Evolutionary conservation across 2,797 vertebrate species (phyloP), one percentile per base, ranked within the genome.

Genomic region (Melanotaenia maccullochi): DNA sequence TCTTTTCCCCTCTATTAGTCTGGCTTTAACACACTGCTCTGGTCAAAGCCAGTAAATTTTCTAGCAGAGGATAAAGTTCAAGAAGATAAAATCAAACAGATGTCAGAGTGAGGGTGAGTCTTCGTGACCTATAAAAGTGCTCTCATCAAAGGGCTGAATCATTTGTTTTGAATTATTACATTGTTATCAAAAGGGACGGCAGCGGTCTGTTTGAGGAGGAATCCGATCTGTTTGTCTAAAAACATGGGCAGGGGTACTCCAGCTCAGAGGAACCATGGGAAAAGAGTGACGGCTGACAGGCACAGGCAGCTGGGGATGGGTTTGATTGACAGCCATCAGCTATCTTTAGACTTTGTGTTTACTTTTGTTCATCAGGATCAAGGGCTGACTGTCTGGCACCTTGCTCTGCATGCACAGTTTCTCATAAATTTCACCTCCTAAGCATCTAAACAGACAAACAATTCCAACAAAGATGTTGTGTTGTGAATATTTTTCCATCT

Each of bases 121-220:
- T 96, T 93, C 92, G 91, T 97, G 96, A 97, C 96, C 97, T 96
- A 96, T 97, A 96, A 98, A 98, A 97, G 96, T 95, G 95, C 96
- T 97, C 96, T 96, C 98, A 98, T 99, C 97, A 99, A 99, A 98
- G 97, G 95, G 93, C 90, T 83, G 95, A 96, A 97, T 97, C 96
- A 98, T 99, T 99, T 99, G 97, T 98, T 99, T 99, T 99, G 97
- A 99, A 97, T 99, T 99, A 99, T 98, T 97, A 95, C 96, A 94
- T 95, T 97, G 96, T 98, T 99, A 98, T 97, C 96, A 96, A 96
- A 97, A 96, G 95, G 93, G 94, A 87, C 93, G 94, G 94, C 94
- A 95, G 95, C 94, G 92, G 95, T 95, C 94, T 98, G 96, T 98
- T 99, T 98, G 96, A 96, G 95, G 93, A 97, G 97, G 95, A 99